A percentile compares a stretch with the other conserved stretches of the same genome.
Conservation (phyloP, 2,797 vertebrate species). For the Leptatherina wallacei region DNA sequence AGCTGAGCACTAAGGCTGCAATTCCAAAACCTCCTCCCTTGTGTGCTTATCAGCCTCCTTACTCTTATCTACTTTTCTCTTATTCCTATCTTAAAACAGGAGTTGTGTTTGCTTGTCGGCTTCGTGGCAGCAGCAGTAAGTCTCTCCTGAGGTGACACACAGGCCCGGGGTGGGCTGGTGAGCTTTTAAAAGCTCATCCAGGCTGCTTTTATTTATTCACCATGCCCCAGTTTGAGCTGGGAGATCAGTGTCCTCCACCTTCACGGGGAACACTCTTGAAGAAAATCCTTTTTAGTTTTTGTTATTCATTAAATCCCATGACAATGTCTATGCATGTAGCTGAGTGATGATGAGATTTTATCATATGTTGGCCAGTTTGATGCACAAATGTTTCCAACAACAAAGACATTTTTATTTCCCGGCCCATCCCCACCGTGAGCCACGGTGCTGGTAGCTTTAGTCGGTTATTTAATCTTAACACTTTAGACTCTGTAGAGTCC, state of each 20-base stretch:
- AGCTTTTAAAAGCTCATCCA: conserved; percentile 81
- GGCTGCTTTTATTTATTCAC: conserved; percentile 83
- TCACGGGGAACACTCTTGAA: conserved; percentile 54
- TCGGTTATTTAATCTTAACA: too few relatives aligned
- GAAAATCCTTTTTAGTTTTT: conserved; percentile 45
- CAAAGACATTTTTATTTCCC: too few relatives aligned
- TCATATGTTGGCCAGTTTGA: background rate
- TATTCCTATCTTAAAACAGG: conserved; percentile 27
- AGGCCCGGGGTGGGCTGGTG: conserved; percentile 47
- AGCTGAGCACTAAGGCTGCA: background rate
- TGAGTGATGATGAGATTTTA: background rate
- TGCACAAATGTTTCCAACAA: background rate
- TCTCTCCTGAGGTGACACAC: conserved; percentile 45
- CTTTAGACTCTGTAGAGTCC: too few relatives aligned
- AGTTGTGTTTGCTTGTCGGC: conserved; percentile 35
- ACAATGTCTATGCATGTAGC: conserved; percentile 17
- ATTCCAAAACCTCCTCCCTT: conserved; percentile 3
- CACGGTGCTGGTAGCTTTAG: too few relatives aligned
- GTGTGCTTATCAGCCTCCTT: background rate
- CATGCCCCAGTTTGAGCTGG: conserved; percentile 77
- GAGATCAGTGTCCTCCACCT: conserved; percentile 61
- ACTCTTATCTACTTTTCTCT: conserved; percentile 14
- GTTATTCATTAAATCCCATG: conserved; percentile 36
- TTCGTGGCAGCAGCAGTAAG: conserved; percentile 23
- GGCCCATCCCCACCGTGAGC: too few relatives aligned